These are phyloP conservation scores for Loriculus beryllinus DNA, from an alignment of 2,797 vertebrate genomes.

Conservation along the genomic window DNA sequence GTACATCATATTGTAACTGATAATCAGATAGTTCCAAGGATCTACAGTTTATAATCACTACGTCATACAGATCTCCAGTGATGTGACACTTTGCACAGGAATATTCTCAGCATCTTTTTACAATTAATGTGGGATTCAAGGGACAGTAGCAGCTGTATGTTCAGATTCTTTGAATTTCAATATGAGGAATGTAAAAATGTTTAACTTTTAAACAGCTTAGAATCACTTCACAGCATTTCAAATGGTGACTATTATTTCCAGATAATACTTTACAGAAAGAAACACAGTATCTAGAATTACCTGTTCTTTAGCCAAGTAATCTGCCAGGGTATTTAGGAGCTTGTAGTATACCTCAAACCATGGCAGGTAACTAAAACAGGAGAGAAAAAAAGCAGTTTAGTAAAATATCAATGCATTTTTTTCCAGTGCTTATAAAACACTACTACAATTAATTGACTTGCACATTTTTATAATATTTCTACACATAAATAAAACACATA, in stretches of 20 bases:
- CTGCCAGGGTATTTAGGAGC: slow-evolving; percentile 94
- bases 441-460: neutral
- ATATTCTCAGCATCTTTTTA: slow-evolving; percentile 70
- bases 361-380: slow-evolving; percentile 88
- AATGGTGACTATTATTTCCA: neutral
- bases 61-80: slow-evolving; percentile 28
- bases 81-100: slow-evolving; percentile 58
- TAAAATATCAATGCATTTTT: neutral
- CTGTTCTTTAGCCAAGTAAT: slow-evolving; percentile 94
- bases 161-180: neutral
- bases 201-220: neutral
- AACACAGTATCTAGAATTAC: slow-evolving; percentile 71
- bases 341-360: slow-evolving; percentile 99
- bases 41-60: slow-evolving; percentile 46
- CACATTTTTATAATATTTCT: neutral
- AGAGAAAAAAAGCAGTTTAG: neutral
- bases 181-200: neutral
- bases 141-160: neutral
- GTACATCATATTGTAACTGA: slow-evolving; percentile 46
- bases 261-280: neutral
- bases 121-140: slow-evolving; percentile 63
- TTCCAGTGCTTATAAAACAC: neutral
- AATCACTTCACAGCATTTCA: neutral
- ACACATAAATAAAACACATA: neutral
- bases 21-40: slow-evolving; percentile 44